Evolutionary conservation across 2,113 vertebrate species (phyloP), one percentile per base, ranked within the genome.

Genomic region (Todiramphus chloris): DNA sequence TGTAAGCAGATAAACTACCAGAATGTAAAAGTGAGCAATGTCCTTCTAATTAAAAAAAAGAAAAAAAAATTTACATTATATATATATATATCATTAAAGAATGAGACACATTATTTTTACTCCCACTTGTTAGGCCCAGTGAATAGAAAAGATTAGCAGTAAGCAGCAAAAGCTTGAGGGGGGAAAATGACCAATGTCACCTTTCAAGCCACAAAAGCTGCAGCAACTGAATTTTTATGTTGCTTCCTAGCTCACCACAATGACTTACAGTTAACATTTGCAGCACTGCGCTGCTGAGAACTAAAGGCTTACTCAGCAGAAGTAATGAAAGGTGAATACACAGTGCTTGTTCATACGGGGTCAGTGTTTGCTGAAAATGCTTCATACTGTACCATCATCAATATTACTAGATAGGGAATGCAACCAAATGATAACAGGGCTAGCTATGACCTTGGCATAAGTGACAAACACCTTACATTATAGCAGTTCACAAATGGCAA

Each of bases 191-290:
- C 72, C 85, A 78, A 78, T 89, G 87, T 96, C 79, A 94, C 89
- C 95, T 93, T 93, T 92, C 55, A 44, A 80, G 79, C 16, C 89
- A 92, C 64, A 89, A 44, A 96, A 95, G 35, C 93, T 95, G 91
- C 93, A 95, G 83, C 31, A 83, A 86, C 75, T 84, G 86, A 88
- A 94, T 95, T 96, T 95, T 97, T 96, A 97, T 96, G 83, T 90
- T 81, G 63, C 83, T 95, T 82, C 82, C 77, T 60, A 51, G 90
- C 92, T 93, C 91, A 27, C 27, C 83, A 53, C 3, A 1, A 94
- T 97, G 96, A 96, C 94, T 96, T 97, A 96, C 94, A 93, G 90
- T 87, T 95, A 89, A 96, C 95, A 89, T 97, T 96, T 89, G 72
- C 94, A 83, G 76, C 53, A 48, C 77, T 43, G 83, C 3, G 1